These are phyloP conservation scores for Willowsia nigromaculata DNA, from an alignment of 2,888 invertebrate species.

Conservation along the genomic window DNA sequence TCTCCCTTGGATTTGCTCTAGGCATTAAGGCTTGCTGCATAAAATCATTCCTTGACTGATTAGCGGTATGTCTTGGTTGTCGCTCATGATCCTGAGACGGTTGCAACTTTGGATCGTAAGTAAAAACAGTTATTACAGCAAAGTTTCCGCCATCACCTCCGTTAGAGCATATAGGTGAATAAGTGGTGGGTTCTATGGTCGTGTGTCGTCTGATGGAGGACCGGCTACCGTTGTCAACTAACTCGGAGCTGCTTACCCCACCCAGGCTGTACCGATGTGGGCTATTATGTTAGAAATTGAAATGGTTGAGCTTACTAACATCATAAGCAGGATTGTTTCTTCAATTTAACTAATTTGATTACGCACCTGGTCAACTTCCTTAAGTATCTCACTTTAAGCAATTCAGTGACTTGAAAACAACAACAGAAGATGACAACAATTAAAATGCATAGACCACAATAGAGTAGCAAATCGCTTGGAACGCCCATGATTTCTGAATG, in stretches of 20 bases:
- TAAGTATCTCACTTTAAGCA: slow-evolving; percentile 46
- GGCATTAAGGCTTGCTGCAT: too few relatives aligned
- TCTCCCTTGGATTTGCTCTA: too few relatives aligned
- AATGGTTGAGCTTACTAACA: too few relatives aligned
- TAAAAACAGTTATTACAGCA: slow-evolving; percentile 29
- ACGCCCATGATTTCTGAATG: too few relatives aligned
- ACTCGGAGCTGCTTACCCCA: neutral
- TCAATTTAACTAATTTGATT: neutral
- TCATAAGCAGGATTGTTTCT: too few relatives aligned
- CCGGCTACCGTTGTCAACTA: neutral
- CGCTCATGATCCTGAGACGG: too few relatives aligned
- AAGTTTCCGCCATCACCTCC: neutral
- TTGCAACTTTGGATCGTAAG: neutral
- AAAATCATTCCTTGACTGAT: too few relatives aligned
- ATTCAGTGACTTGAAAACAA: slow-evolving; percentile 51
- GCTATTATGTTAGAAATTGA: neutral
- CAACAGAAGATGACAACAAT: slow-evolving; percentile 54
- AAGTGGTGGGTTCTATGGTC: neutral
- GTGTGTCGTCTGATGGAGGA: slow-evolving; percentile 6
- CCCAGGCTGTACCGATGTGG: slow-evolving; percentile 17
- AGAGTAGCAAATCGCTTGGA: neutral
- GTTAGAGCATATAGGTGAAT: neutral
- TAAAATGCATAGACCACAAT: slow-evolving; percentile 22
- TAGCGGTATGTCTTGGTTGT: too few relatives aligned
- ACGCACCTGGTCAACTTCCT: slow-evolving; percentile 35